phyloP scores from a whole-genome alignment of 2,113 vertebrate species.

The Platichthys flesus region DNA sequence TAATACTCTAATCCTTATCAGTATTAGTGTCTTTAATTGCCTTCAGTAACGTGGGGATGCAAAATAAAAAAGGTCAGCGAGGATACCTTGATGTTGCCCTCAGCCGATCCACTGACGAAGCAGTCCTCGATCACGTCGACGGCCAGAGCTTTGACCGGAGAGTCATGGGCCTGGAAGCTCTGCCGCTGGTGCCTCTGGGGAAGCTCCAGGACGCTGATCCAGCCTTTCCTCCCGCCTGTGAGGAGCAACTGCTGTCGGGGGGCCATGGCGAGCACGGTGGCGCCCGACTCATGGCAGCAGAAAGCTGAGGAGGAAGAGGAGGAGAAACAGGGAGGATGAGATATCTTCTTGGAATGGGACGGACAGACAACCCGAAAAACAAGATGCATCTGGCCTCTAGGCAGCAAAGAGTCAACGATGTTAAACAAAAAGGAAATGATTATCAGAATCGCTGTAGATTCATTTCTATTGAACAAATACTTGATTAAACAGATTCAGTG shows the following conservation, averaged over 20 bases:
- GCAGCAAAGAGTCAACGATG: too few relatives aligned
- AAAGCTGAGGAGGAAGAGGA: constrained; percentile 83
- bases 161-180: constrained; percentile 97
- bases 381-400: too few relatives aligned
- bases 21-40: background rate
- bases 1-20: too few relatives aligned
- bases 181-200: constrained; percentile 88
- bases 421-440: too few relatives aligned
- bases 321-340: background rate
- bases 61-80: background rate
- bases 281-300: constrained; percentile 93
- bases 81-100: constrained; percentile 97
- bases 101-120: constrained; percentile 96
- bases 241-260: constrained; percentile 93
- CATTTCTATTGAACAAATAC: too few relatives aligned
- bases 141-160: constrained; percentile 93
- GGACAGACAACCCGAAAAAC: too few relatives aligned
- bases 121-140: constrained; percentile 91
- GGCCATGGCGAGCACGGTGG: constrained; percentile 92
- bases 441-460: background rate
- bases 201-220: constrained; percentile 92
- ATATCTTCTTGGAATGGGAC: too few relatives aligned
- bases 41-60: background rate
- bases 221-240: constrained; percentile 95
- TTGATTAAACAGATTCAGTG: too few relatives aligned